Evolutionary conservation across 2,888 invertebrate species (phyloP), one percentile per base, ranked within the genome.

Genomic region (Netelia fuscicornis): DNA sequence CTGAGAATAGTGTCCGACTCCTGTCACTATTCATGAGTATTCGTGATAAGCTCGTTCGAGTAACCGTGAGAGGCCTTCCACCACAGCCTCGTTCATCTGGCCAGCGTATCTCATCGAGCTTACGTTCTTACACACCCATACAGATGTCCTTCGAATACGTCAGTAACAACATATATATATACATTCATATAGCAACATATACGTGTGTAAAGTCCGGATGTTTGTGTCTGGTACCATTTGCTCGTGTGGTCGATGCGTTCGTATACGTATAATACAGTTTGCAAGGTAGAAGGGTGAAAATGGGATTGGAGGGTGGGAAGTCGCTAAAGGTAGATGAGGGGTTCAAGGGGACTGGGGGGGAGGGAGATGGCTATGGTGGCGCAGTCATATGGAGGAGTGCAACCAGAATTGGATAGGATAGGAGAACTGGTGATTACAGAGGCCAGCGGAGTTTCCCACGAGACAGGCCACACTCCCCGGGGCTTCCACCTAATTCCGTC

Each of bases 401-500:
- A 89, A 90, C 89, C 90, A 89, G 91, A 91, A 92, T 92, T 91
- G 91, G 91, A 92, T 91, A 90, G 92, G 90, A 92, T 91, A 91
- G 91, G 89, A 91, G 92, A 92, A 90, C 91, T 91, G 92, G 92
- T 92, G 92, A 92, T 92, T 92, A 92, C 92, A 91, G 92, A 92
- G 92, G 91, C 92, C 90, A 90, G 90, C 65, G 62, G 76, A 88
- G 88, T 91, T 90, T 91, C 92, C 91, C 90, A 68, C 68, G 91
- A 89, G 92, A 90, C 87, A 88, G 88, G 90, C 90, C 87, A 87
- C 86, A 87, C 88, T 92, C 92, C 92, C 92, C 87, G 89, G 92
- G 91, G 92, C 89, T 92, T 92, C 92, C 88, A 92, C 92, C 92
- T 92, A 92, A 92, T 92, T 92, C 92, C 92, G 92, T 92, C 92